Evolutionary conservation across 1,140 invertebrate species (phyloP).

Genomic region (Episyrphus balteatus): DNA sequence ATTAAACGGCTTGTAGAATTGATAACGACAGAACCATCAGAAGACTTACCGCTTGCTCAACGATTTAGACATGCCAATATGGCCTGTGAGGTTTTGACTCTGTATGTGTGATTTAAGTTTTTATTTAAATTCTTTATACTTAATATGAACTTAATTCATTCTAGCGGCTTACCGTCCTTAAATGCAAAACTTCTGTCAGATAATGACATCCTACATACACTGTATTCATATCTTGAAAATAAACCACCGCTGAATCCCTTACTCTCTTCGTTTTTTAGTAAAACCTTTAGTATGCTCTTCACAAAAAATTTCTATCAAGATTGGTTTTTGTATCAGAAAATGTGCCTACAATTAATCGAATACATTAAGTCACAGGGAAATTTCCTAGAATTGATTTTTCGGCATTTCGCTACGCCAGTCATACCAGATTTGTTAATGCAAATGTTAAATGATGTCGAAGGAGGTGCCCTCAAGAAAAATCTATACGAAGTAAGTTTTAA

Average conservation of each 20-base stretch:
- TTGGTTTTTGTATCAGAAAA: slow-evolving; percentile 84
- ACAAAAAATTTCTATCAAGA: slow-evolving; percentile 62
- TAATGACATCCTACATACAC: slow-evolving; percentile 61
- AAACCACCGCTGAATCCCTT: slow-evolving; percentile 84
- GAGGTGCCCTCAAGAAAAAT: slow-evolving; percentile 61
- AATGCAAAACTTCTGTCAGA: slow-evolving; percentile 76
- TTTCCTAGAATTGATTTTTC: slow-evolving; percentile 74
- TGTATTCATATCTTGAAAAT: slow-evolving; percentile 81
- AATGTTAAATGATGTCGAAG: slow-evolving; percentile 76
- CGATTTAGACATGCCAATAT: slow-evolving; percentile 87
- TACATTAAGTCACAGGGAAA: slow-evolving; percentile 77
- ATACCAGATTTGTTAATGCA: slow-evolving; percentile 89
- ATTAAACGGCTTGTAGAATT: slow-evolving; percentile 77
- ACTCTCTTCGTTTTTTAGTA: slow-evolving; percentile 91
- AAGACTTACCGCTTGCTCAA: slow-evolving; percentile 60
- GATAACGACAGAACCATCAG: slow-evolving; percentile 72
- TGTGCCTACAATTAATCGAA: slow-evolving; percentile 80
- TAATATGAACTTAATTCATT: too few relatives aligned
- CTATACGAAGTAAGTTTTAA: slow-evolving; percentile 62
- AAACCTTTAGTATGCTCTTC: slow-evolving; percentile 80
- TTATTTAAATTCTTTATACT: background rate
- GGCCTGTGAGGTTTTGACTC: slow-evolving; percentile 84
- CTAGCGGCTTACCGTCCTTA: slow-evolving; percentile 66
- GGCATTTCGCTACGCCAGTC: slow-evolving; percentile 86
- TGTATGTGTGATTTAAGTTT: slow-evolving; percentile 15